Evolutionary conservation across 2,797 vertebrate species (phyloP).

Genomic region (Poecilia picta): DNA sequence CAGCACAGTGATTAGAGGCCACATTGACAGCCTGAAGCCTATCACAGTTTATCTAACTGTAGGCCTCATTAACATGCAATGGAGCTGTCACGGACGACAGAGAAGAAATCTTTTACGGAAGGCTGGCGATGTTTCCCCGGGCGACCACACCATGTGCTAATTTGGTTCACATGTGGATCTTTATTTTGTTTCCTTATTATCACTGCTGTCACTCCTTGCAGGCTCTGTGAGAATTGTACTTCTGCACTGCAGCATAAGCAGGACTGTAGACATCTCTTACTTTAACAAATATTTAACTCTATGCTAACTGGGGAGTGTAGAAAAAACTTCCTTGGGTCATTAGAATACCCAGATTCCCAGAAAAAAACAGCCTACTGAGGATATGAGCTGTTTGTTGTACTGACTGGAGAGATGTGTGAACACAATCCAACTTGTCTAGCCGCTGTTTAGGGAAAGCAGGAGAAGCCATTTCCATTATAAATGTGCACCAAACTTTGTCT

Average conservation of each 20-base stretch:
- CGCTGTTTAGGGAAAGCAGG: background rate
- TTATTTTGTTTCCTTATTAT: background rate
- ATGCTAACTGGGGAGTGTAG: background rate
- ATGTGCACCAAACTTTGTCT: too few relatives aligned
- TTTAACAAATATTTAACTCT: background rate
- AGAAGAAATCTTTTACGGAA: slow-evolving; percentile 41
- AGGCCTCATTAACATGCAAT: slow-evolving; percentile 64
- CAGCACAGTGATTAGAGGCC: slow-evolving; percentile 48
- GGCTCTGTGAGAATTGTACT: background rate
- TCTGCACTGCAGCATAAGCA: background rate
- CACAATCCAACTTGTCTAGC: background rate
- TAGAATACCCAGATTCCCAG: background rate
- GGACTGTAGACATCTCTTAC: background rate
- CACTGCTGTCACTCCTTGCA: background rate
- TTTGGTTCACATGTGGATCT: background rate
- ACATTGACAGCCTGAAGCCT: slow-evolving; percentile 31
- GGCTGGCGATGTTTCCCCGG: slow-evolving; percentile 28
- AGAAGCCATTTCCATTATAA: background rate
- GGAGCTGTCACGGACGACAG: slow-evolving; percentile 44
- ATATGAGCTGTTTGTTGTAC: background rate
- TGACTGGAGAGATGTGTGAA: background rate
- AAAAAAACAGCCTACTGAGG: background rate
- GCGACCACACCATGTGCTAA: slow-evolving; percentile 15
- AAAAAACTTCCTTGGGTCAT: background rate
- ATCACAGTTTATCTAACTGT: slow-evolving; percentile 25